phyloP scores from a whole-genome alignment of 2,888 invertebrate species.

The Zaprionus bogoriensis region DNA sequence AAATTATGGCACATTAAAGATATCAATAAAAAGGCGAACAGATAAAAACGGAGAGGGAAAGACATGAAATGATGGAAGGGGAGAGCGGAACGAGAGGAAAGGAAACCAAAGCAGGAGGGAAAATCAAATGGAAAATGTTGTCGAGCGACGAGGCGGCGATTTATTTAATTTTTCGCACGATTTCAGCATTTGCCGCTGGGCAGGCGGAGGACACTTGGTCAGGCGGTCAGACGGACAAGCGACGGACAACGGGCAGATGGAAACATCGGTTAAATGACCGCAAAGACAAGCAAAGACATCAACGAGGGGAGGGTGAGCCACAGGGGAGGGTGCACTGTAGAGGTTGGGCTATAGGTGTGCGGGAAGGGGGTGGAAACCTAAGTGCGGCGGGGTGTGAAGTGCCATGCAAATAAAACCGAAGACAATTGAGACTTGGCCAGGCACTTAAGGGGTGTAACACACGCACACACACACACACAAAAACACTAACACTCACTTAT shows the following conservation, averaged over 20 bases:
- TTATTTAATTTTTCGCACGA: conserved; percentile 77
- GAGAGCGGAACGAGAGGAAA: neutral
- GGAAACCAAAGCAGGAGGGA: no score
- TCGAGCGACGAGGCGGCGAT: conserved; percentile 37
- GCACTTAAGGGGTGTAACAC: conserved; percentile 43
- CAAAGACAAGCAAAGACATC: conserved; percentile 35
- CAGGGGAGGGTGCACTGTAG: neutral
- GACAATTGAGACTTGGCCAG: conserved; percentile 21
- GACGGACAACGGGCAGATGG: conserved; percentile 40
- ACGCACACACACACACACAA: conserved; percentile 14
- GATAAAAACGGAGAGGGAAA: no score
- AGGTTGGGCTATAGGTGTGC: neutral
- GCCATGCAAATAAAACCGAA: conserved; percentile 55
- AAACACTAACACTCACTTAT: neutral
- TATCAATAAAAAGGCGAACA: conserved; percentile 39
- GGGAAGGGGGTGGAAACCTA: conserved; percentile 2
- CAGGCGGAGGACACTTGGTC: neutral
- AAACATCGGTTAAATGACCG: conserved; percentile 74
- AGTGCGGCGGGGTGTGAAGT: conserved; percentile 58
- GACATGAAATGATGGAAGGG: no score
- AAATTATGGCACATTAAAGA: conserved; percentile 63
- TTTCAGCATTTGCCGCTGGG: conserved; percentile 61
- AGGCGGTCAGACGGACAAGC: neutral
- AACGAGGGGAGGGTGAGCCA: neutral
- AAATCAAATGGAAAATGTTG: conserved; percentile 24